A percentile compares a stretch with the other conserved stretches of the same genome.
These are phyloP conservation scores for Scomber japonicus DNA, from an alignment of 2,113 vertebrate species.

Conservation along the genomic window DNA sequence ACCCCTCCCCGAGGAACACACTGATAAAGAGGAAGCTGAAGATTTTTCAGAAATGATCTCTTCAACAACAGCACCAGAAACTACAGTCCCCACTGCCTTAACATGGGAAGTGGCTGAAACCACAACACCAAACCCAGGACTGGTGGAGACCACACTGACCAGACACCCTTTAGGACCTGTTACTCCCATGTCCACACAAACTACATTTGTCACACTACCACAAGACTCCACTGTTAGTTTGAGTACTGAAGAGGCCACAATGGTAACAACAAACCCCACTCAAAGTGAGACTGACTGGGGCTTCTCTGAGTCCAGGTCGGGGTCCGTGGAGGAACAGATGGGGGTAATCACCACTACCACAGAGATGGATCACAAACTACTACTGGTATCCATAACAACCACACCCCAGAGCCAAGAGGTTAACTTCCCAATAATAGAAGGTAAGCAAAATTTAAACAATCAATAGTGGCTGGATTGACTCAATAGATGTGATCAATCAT, in stretches of 20 bases:
- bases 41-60: constrained; percentile 25
- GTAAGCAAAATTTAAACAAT: constrained; percentile 77
- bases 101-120: constrained; percentile 47
- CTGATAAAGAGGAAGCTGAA: constrained; percentile 19
- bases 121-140: constrained; percentile 54
- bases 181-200: constrained; percentile 29
- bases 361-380: constrained; percentile 26
- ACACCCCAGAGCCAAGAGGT: constrained; percentile 56
- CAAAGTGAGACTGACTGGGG: constrained; percentile 15
- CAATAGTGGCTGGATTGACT: constrained; percentile 57
- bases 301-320: constrained; percentile 21
- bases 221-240: constrained; percentile 15
- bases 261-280: constrained; percentile 6
- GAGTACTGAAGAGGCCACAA: constrained; percentile 22
- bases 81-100: constrained; percentile 61
- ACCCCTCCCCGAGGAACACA: constrained; percentile 41
- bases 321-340: constrained; percentile 22
- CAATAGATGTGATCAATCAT: constrained; percentile 71
- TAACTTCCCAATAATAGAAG: constrained; percentile 64
- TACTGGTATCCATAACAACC: constrained; percentile 52
- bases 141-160: constrained; percentile 27
- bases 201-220: constrained; percentile 22
- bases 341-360: constrained; percentile 32
- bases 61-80: constrained; percentile 56
- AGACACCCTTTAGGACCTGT: constrained; percentile 13